Evolutionary conservation across 2,797 vertebrate species (phyloP), one percentile per base, ranked within the genome.

Genomic region (Tragopan temminckii): DNA sequence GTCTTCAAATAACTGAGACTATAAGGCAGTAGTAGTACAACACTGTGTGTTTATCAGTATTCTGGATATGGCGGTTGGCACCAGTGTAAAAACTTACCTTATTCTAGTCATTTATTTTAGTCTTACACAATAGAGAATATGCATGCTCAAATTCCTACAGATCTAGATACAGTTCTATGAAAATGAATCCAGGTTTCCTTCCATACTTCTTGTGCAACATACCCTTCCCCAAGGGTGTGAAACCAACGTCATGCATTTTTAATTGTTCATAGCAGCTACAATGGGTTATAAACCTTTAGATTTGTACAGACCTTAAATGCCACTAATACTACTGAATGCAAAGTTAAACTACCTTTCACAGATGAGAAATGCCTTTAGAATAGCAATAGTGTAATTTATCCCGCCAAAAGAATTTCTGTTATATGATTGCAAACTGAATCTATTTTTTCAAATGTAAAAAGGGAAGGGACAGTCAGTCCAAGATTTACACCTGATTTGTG

Each of bases 401-500:
- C 79, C 81, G 89, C 36, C 86, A 95, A 96, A 96, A 66, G 81
- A 96, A 95, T 96, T 97, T 96, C 93, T 96, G 74, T 97, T 96
- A 95, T 91, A 88, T 82, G 88, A 90, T 79, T 96, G 74, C 71
- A 96, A 87, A 97, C 95, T 92, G 87, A 96, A 95, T 87, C 80
- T 93, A 75, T 81, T 92, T 87, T 96, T 95, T 96, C 89, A 92
- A 96, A 96, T 1, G 20, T 13, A 88, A 86, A 92, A 92, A 95
- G 74, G 77, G 91, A 97, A 96, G 93, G 93, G 91, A 97, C 87
- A 97, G 98, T 93, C 97, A 98, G 97, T 92, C 97, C 97, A 98
- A 99, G 98, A 99, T 99, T 99, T 99, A 99, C 98, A 98, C 98
- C 98, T 98, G 98, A 98, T 99, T 99, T 99, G 98, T 99, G 98